A percentile compares a stretch with the other conserved stretches of the same genome.
These are phyloP conservation scores for Tipula unca DNA, from an alignment of 2,888 invertebrate genomes.

Conservation along the genomic window DNA sequence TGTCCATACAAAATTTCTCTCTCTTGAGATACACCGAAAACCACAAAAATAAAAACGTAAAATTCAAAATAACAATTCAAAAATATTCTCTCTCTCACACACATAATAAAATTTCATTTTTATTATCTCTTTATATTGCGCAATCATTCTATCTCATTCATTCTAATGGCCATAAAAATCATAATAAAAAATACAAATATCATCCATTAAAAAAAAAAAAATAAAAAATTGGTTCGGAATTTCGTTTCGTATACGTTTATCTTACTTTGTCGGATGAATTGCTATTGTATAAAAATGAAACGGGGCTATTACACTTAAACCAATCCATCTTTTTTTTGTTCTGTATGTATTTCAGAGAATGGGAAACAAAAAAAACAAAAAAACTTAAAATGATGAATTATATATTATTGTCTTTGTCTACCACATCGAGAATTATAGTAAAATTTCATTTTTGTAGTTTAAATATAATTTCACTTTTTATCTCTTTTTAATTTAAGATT, in stretches of 20 bases:
- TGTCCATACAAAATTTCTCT: not conserved
- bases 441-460: not conserved
- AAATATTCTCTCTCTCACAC: constrained; percentile 15
- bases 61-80: not conserved
- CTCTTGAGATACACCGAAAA: not conserved
- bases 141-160: constrained; percentile 15
- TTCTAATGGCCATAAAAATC: not conserved
- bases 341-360: not conserved
- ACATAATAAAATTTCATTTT: constrained; percentile 14
- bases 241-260: not conserved
- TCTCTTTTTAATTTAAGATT: not conserved
- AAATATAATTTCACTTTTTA: not conserved
- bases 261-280: not conserved
- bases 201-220: constrained; percentile 16
- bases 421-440: not conserved
- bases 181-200: constrained; percentile 17
- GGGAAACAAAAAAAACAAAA: not conserved
- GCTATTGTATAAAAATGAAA: not conserved
- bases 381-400: not conserved
- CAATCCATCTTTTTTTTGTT: not conserved
- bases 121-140: constrained; percentile 16
- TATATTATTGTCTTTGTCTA: not conserved
- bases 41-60: not conserved
- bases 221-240: not conserved
- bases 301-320: not conserved